phyloP scores from a whole-genome alignment of 2,888 invertebrate species.

The Lochmaea capreae region DNA sequence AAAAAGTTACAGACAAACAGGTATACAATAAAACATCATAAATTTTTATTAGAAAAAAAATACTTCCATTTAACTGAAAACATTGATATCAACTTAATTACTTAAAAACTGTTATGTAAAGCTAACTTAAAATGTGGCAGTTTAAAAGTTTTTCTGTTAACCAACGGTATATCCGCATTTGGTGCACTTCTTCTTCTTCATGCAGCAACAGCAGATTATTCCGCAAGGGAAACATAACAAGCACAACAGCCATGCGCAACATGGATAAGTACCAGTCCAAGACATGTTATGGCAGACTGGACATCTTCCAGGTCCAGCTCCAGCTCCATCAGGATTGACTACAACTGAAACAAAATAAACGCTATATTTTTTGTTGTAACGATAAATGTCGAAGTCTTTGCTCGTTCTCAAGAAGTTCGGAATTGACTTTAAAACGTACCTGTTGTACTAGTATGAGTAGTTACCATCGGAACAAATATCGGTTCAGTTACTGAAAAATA shows the following conservation, averaged over 20 bases:
- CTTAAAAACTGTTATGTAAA: not conserved
- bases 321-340: not conserved
- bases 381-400: too few species aligned
- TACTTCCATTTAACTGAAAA: too few species aligned
- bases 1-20: too few species aligned
- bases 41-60: too few species aligned
- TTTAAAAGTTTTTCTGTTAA: conserved; percentile 1
- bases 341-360: conserved; percentile 11
- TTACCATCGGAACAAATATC: not conserved
- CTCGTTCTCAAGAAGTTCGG: not conserved
- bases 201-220: conserved; percentile 48
- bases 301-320: conserved; percentile 35
- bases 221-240: conserved; percentile 46
- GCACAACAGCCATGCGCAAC: conserved; percentile 43
- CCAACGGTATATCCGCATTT: conserved; percentile 45
- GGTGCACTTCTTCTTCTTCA: conserved; percentile 47
- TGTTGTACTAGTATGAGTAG: not conserved
- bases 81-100: too few species aligned
- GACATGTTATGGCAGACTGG: conserved; percentile 42
- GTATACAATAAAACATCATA: too few species aligned
- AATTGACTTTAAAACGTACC: not conserved
- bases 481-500: not conserved
- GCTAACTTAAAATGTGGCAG: not conserved
- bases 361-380: not conserved
- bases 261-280: conserved; percentile 41